These are phyloP conservation scores for Glyptemys insculpta DNA, from an alignment of 2,797 vertebrate species.

Conservation along the genomic window DNA sequence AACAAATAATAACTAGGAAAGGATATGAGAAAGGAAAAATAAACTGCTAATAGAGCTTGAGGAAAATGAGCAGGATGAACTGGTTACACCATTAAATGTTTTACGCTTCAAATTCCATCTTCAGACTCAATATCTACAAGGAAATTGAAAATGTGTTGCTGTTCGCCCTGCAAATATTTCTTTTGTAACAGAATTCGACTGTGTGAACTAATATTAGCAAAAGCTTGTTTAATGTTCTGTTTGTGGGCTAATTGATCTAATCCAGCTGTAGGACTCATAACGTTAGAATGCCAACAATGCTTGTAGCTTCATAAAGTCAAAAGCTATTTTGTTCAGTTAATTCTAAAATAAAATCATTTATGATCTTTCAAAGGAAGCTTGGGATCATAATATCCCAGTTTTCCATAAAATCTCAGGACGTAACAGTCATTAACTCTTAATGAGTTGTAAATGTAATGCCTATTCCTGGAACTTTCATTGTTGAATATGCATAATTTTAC, in stretches of 20 bases:
- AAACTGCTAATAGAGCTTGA: constrained; percentile 18
- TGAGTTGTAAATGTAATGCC: background rate
- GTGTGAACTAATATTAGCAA: constrained; percentile 43
- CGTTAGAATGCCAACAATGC: background rate
- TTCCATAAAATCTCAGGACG: constrained; percentile 16
- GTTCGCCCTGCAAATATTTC: constrained; percentile 41
- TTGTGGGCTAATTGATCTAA: constrained; percentile 48
- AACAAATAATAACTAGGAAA: constrained; percentile 22
- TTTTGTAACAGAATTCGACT: constrained; percentile 51
- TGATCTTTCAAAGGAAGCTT: constrained; percentile 5
- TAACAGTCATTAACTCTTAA: constrained; percentile 6
- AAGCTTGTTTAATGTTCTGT: background rate
- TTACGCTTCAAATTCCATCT: background rate
- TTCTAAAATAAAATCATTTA: constrained; percentile 14
- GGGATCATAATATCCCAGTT: background rate
- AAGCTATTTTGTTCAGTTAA: constrained; percentile 34
- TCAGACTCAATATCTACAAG: background rate
- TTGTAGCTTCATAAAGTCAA: constrained; percentile 31
- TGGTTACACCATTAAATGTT: background rate
- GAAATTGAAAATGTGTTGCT: constrained; percentile 36
- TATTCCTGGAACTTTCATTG: constrained; percentile 14
- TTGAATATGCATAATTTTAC: constrained; percentile 7
- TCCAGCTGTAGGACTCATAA: constrained; percentile 28
- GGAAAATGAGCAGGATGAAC: constrained; percentile 40
- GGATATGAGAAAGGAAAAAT: constrained; percentile 17